Conservation (phyloP, 2,113 vertebrate genomes). For the Cyanoramphus novaezelandiae region DNA sequence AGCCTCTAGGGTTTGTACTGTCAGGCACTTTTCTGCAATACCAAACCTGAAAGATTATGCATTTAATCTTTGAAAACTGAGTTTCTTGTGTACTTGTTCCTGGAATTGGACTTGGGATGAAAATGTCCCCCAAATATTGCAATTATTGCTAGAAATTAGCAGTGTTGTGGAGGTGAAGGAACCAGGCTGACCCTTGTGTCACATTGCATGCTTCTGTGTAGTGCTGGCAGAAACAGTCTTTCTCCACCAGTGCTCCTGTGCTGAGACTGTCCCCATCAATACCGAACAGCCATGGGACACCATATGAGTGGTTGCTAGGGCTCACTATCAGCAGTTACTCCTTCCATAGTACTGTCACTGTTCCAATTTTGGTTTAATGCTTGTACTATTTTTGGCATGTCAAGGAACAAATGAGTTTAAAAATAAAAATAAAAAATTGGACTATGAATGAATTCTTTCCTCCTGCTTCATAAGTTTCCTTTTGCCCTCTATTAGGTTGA, state of each 20-base stretch:
- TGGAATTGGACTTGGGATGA: background rate
- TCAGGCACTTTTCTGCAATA: background rate
- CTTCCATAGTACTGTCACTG: background rate
- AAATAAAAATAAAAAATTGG: background rate
- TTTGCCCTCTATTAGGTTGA: background rate
- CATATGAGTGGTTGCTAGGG: background rate
- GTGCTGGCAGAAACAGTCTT: background rate
- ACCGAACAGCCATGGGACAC: accelerated
- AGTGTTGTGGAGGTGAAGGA: background rate
- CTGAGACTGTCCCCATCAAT: no score
- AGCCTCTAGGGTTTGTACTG: background rate
- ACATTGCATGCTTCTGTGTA: background rate
- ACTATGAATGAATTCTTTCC: background rate
- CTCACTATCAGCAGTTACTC: background rate
- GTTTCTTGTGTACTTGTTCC: background rate
- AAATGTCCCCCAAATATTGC: background rate
- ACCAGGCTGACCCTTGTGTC: accelerated
- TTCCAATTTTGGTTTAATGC: accelerated
- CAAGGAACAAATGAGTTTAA: background rate
- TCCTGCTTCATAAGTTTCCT: background rate
- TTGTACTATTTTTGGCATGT: background rate
- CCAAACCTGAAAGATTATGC: background rate
- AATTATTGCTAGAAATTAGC: background rate
- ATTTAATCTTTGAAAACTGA: background rate
- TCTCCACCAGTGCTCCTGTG: background rate